Base-by-base conservation (phyloP, 2,888 invertebrate species). In the Mythimna impura region DNA sequence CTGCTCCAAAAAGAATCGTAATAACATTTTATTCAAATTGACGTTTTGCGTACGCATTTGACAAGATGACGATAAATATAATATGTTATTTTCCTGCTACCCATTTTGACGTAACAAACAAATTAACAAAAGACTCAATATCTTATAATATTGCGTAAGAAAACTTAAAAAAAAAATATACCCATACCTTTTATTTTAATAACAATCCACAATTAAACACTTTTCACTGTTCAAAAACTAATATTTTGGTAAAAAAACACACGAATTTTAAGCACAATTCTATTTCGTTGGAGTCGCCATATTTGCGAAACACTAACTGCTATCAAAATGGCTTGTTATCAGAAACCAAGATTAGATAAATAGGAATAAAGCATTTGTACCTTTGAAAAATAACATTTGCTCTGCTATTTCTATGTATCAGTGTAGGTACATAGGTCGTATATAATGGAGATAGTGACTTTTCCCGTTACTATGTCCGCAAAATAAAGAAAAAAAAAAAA, bases 321-420 rank as follows among this genome's bases (percentile, higher is more conserved):
- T 77, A 80, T 66, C 40, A 8, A 34, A 72, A 36, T 40, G 43
- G 7, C 0, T 10, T 0, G 14, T 64, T 80, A 80, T 80, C 80
- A 47, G 2, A 12, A n/a, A 17, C 3, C 17, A 1, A 36, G 80
- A 80, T 80, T 69, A 80, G 80, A 80, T 80, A 81, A 80, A 80
- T 81, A 60, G n/a, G n/a, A 76, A 66, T 55, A 63, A 71, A 50
- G 25, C 52, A 12, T 47, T 76, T 30, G 22, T 66, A 36, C 67
- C 60, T 75, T 67, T 71, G n/a, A 12, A 50, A 64, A 79, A 79
- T 68, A 65, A 66, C 43, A 69, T 68, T 14, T 20, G 55, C 47
- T 25, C 0, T 40, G n/a, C 25, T 25, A 2, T 40, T 60, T 20
- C 20, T 55, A 47, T n/a, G 30, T 70, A 40, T 61, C 34, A 5